Evolutionary conservation across 2,113 vertebrate species (phyloP), one percentile per base, ranked within the genome.

Genomic region (Ictalurus punctatus): DNA sequence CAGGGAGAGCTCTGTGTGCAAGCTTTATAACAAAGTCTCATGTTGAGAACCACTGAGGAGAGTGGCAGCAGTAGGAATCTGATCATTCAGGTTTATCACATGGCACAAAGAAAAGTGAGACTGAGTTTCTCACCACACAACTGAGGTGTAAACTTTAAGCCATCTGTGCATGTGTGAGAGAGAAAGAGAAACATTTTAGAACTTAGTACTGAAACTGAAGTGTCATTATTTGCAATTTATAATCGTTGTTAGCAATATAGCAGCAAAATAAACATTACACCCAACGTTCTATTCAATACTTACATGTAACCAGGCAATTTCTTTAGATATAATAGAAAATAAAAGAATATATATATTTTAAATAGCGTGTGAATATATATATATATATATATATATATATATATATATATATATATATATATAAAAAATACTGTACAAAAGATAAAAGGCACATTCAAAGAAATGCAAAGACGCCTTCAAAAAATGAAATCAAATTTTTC

Each of bases 1-100:
- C 54, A 48, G 34, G 34, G 79, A 84, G 86, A 84, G 92, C 91
- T 90, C 88, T 0, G 87, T 90, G 92, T 34, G 27, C 61, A 58
- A 90, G 84, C 61, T 71, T 89, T 84, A 80, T 58, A 78, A 65
- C 84, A 88, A 88, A 88, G 89, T 69, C 34, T 83, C 83, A 27
- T 82, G 65, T 27, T 40, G 52, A 87, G 73, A 87, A 56, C 83
- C 58, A 82, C 21, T 65, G 63, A 23, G n/a, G 56, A 88, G 67
- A 58, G 19, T 27, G 67, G 79, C 74, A 87, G 37, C 61, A 86
- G 23, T 37, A 40, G 76, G 65, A 89, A 84, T 21, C 79, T n/a
- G 14, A 79, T 79, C 63, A 86, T 86, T 79, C 44, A 85, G 82
- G 17, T 86, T 86, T 79, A 74, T 52, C 13, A 34, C 52, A 71